Conservation (phyloP, 2,888 invertebrate genomes). For the Latrodectus elegans region DNA sequence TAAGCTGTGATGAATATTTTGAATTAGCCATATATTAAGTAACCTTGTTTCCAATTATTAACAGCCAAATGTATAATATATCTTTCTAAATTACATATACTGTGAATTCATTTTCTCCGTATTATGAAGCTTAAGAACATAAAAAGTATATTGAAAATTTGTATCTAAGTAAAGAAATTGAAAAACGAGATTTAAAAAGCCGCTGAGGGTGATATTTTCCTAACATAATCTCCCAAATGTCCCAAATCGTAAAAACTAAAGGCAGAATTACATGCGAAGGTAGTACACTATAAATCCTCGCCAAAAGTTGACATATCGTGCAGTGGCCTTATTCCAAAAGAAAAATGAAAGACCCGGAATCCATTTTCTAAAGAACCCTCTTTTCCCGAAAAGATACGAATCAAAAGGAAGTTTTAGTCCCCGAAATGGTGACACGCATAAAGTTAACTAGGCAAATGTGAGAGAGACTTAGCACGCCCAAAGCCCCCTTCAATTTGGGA, state of each 20-base stretch:
- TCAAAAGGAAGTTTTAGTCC: background rate
- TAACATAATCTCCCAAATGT: background rate
- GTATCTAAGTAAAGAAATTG: no score
- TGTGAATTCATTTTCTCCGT: no score
- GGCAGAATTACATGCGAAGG: background rate
- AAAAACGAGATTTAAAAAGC: no score
- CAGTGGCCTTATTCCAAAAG: background rate
- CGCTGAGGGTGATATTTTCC: background rate
- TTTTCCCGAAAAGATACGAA: background rate
- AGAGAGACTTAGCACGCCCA: background rate
- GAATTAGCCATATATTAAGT: no score
- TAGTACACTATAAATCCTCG: constrained; percentile 21
- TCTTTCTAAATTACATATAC: no score
- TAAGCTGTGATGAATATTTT: no score
- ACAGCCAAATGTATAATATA: no score
- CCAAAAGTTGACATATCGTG: constrained; percentile 49
- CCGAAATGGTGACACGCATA: constrained; percentile 15
- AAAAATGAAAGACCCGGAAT: background rate
- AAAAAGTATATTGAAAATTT: no score
- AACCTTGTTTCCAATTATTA: no score
- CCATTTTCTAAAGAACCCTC: background rate
- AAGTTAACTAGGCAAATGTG: constrained; percentile 25
- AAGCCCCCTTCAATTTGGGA: constrained; percentile 35
- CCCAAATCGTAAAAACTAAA: background rate
- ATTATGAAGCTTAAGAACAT: no score